Conservation (phyloP, 2,797 vertebrate genomes). For the Takifugu ocellatus region DNA sequence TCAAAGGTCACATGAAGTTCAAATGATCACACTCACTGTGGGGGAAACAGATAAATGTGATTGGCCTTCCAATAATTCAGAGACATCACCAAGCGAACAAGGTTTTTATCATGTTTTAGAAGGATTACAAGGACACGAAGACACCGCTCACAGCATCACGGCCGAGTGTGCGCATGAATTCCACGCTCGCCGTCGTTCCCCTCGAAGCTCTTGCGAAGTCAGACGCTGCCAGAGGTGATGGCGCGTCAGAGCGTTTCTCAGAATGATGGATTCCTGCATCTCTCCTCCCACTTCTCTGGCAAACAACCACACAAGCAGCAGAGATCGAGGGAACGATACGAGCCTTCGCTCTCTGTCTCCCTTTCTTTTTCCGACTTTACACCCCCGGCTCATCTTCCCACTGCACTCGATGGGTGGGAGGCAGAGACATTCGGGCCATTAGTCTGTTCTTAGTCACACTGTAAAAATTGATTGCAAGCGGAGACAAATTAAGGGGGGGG, state of each 20-base stretch:
- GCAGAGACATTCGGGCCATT: slow-evolving; percentile 50
- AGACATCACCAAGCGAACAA: too few relatives aligned
- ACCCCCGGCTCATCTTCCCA: slow-evolving; percentile 28
- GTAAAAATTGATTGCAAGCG: slow-evolving; percentile 59
- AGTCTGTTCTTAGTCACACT: slow-evolving; percentile 63
- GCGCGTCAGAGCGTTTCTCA: slow-evolving; percentile 15
- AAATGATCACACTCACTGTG: too few relatives aligned
- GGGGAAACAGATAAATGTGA: too few relatives aligned
- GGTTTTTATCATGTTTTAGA: too few relatives aligned
- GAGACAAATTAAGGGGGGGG: slow-evolving; percentile 31
- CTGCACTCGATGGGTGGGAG: slow-evolving; percentile 36
- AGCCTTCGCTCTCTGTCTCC: background rate
- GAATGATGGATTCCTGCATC: background rate
- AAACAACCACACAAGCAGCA: slow-evolving; percentile 25
- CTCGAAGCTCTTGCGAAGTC: background rate
- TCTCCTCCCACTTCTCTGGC: slow-evolving; percentile 29
- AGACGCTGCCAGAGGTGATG: slow-evolving; percentile 7
- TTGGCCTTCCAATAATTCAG: too few relatives aligned
- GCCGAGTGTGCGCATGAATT: background rate
- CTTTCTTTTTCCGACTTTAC: slow-evolving; percentile 19
- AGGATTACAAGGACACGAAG: too few relatives aligned
- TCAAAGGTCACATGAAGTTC: too few relatives aligned
- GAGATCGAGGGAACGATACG: slow-evolving; percentile 31
- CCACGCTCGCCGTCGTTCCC: too few relatives aligned
- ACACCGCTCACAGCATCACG: too few relatives aligned